phyloP scores from a whole-genome alignment of 2,888 invertebrate species.

The Microdon myrmicae region DNA sequence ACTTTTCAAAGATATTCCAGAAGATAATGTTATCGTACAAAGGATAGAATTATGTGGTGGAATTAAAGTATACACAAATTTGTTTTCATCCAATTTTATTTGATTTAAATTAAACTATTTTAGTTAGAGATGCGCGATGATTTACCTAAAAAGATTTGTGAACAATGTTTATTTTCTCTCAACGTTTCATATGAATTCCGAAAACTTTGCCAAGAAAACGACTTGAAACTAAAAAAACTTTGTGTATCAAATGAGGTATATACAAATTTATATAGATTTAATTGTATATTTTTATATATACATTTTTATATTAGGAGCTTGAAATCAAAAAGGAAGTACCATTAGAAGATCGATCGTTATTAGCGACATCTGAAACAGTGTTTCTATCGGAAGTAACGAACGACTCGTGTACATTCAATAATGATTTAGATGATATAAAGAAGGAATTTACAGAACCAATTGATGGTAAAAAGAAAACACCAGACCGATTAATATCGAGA shows the following conservation, averaged over 20 bases:
- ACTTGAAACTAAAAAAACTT: slow-evolving; percentile 41
- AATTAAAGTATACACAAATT: slow-evolving; percentile 56
- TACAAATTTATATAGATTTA: no score
- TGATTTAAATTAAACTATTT: neutral
- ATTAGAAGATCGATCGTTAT: slow-evolving; percentile 5
- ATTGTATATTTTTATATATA: neutral
- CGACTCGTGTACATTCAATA: slow-evolving; percentile 20
- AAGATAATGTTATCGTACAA: slow-evolving; percentile 57
- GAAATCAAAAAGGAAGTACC: slow-evolving; percentile 38
- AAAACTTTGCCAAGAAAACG: slow-evolving; percentile 61
- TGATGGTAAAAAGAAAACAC: slow-evolving; percentile 3
- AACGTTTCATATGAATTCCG: slow-evolving; percentile 60
- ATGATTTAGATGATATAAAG: neutral
- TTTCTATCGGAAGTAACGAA: slow-evolving; percentile 25
- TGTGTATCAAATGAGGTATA: slow-evolving; percentile 20
- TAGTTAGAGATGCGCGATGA: slow-evolving; percentile 60
- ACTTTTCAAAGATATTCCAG: slow-evolving; percentile 53
- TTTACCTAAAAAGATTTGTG: slow-evolving; percentile 62
- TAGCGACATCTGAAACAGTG: slow-evolving; percentile 11
- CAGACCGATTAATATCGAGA: neutral
- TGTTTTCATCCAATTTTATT: neutral
- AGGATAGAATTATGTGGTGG: slow-evolving; percentile 63
- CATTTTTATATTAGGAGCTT: slow-evolving; percentile 10
- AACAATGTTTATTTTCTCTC: slow-evolving; percentile 57
- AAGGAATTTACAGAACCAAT: slow-evolving; percentile 17